Evolutionary conservation across 1,140 invertebrate genomes (phyloP).

Genomic region (Prorops nasuta): DNA sequence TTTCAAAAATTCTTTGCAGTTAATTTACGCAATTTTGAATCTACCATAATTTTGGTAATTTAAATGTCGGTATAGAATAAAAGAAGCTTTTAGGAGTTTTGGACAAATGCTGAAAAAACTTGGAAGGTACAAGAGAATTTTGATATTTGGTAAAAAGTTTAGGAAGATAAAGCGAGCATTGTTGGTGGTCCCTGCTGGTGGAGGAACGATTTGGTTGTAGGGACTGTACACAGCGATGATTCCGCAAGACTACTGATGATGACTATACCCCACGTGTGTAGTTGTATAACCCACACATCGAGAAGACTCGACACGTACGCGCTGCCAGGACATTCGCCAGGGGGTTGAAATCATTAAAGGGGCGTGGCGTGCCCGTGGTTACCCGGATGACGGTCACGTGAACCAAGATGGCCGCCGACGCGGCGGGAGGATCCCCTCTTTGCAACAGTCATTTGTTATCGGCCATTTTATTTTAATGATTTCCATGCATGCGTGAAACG

Average conservation of each 20-base stretch:
- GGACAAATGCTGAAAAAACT: too few relatives aligned
- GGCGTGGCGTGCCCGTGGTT: slow-evolving; percentile 56
- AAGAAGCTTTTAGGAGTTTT: too few relatives aligned
- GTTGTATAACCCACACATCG: slow-evolving; percentile 22
- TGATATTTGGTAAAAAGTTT: too few relatives aligned
- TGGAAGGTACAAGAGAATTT: too few relatives aligned
- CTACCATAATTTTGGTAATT: too few relatives aligned
- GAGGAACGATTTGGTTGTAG: too few relatives aligned
- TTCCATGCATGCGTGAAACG: slow-evolving; percentile 58
- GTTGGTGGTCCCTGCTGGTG: too few relatives aligned
- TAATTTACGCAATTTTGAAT: too few relatives aligned
- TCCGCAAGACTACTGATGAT: slow-evolving; percentile 51
- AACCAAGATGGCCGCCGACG: slow-evolving; percentile 53
- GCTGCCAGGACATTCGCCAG: slow-evolving; percentile 38
- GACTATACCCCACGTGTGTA: slow-evolving; percentile 46
- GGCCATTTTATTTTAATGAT: slow-evolving; percentile 60
- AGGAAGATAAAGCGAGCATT: too few relatives aligned
- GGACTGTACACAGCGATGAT: slow-evolving; percentile 41
- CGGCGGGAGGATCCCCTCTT: slow-evolving; percentile 41
- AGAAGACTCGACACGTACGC: slow-evolving; percentile 2
- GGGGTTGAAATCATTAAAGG: slow-evolving; percentile 60
- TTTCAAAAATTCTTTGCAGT: too few relatives aligned
- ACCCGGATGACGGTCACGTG: slow-evolving; percentile 59
- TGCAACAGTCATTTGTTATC: slow-evolving; percentile 58
- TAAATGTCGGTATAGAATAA: too few relatives aligned